Percentiles rank a stretch among this genome's conserved stretches.
These are phyloP conservation scores for Cygnus atratus DNA, from an alignment of 2,113 vertebrate genomes.

Conservation along the genomic window DNA sequence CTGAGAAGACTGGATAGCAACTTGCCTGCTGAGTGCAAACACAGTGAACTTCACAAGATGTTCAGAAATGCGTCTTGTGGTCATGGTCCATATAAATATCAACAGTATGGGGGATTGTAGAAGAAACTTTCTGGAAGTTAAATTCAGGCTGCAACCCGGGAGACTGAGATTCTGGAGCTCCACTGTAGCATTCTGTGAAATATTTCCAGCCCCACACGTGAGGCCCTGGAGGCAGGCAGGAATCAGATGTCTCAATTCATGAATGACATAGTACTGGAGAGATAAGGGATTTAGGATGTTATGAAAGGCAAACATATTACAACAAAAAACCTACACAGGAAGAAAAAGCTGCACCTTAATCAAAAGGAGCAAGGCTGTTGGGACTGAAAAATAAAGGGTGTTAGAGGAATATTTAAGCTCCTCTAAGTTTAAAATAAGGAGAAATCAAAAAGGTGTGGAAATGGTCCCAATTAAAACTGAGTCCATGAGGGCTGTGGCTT, in stretches of 20 bases:
- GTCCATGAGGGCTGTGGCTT: not conserved
- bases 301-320: not conserved
- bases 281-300: not conserved
- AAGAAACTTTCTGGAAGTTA: not conserved
- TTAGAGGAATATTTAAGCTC: not conserved
- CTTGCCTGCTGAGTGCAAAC: not conserved
- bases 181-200: not conserved
- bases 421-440: not conserved
- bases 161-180: not conserved
- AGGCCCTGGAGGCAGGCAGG: not conserved
- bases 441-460: not conserved
- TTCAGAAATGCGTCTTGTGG: not conserved
- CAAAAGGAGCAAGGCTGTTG: not conserved
- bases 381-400: not conserved
- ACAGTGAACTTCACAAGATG: not conserved
- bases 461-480: not conserved
- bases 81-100: not conserved
- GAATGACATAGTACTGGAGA: not conserved
- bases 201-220: not conserved
- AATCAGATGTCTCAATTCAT: not conserved
- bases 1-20: not conserved
- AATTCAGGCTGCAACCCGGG: fast-evolving
- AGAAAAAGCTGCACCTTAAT: not conserved
- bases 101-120: fast-evolving
- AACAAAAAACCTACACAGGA: not conserved